Evolutionary conservation across 2,888 invertebrate genomes (phyloP).

Genomic region (Cataglyphis rosenhaueri): DNA sequence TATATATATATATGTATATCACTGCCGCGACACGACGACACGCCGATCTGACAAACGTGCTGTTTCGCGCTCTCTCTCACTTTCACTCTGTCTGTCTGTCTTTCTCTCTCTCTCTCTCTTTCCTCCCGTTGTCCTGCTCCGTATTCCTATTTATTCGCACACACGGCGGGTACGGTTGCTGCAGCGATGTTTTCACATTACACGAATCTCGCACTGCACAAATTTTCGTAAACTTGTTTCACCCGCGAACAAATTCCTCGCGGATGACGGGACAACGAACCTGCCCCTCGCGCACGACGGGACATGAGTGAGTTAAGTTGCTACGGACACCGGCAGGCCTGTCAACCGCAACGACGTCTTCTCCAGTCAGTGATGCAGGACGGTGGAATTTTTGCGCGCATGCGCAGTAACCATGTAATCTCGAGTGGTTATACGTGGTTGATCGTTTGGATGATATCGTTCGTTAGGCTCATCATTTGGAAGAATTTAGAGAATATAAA

Average conservation of each 20-base stretch:
- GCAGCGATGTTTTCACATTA: neutral
- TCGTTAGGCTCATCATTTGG: too few relatives aligned
- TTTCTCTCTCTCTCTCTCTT: neutral
- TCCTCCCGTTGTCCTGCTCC: neutral
- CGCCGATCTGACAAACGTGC: slow-evolving; percentile 38
- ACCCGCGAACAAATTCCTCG: slow-evolving; percentile 73
- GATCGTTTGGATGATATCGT: too few relatives aligned
- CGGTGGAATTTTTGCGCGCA: neutral
- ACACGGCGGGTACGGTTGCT: neutral
- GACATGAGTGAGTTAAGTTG: slow-evolving; percentile 76
- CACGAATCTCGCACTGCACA: slow-evolving; percentile 47
- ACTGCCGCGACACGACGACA: slow-evolving; percentile 23
- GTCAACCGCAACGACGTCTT: slow-evolving; percentile 64
- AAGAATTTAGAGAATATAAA: neutral
- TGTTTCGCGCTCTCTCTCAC: slow-evolving; percentile 26
- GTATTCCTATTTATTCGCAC: neutral
- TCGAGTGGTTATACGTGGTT: too few relatives aligned
- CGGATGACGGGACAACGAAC: slow-evolving; percentile 74
- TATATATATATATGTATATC: neutral
- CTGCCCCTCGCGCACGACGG: slow-evolving; percentile 79
- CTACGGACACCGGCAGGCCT: slow-evolving; percentile 76
- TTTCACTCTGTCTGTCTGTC: neutral
- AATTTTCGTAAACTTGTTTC: slow-evolving; percentile 65
- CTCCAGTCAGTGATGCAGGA: neutral
- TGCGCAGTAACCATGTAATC: neutral